Base-by-base conservation (phyloP, 2,888 invertebrate genomes). In the Mongoloraphidia duomilia region DNA sequence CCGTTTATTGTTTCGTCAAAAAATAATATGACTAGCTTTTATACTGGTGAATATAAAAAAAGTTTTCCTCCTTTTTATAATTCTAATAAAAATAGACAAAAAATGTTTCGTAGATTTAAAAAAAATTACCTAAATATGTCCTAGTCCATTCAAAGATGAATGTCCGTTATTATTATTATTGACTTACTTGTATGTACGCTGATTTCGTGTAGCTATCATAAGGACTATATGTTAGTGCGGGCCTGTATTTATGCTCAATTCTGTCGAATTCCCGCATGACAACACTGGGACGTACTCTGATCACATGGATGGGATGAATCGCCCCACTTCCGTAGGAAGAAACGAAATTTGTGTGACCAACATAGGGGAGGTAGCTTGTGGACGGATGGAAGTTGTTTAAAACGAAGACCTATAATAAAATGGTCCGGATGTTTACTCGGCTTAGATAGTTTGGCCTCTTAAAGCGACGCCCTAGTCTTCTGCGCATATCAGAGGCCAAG, bases 171-270 rank as follows among this genome's bases (percentile, higher is more conserved):
- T 61, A 26, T 26, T 26, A 26, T 26, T 17, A 8, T 35, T n/a
- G 62, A 68, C 75, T 74, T 72, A 86, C 86, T 78, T 79, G 79
- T 59, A 79, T 77, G 58, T 79, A 72, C 63, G 79, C 81, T 57
- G 87, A 84, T 71, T 83, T 82, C 69, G 83, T 82, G 71, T 80
- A 89, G 64, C 83, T 80, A 59, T 84, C 84, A 56, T 81, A 74
- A 59, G 84, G 78, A 52, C 80, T 79, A 59, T 78, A 72, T 53
- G 77, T 75, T 46, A 70, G 61, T 61, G 71, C 68, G 35, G 82
- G 78, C 54, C 83, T 75, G 54, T 73, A 68, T 64, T 77, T 76
- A 66, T 79, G 74, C 58, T 76, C 73, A 65, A 84, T 83, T 64
- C 82, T 75, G 65, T 81, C 80, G 60, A 78, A 74, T 64, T 82